These are phyloP conservation scores for Himalopsyche kuldschensis DNA, from an alignment of 2,888 invertebrate species.

Conservation along the genomic window DNA sequence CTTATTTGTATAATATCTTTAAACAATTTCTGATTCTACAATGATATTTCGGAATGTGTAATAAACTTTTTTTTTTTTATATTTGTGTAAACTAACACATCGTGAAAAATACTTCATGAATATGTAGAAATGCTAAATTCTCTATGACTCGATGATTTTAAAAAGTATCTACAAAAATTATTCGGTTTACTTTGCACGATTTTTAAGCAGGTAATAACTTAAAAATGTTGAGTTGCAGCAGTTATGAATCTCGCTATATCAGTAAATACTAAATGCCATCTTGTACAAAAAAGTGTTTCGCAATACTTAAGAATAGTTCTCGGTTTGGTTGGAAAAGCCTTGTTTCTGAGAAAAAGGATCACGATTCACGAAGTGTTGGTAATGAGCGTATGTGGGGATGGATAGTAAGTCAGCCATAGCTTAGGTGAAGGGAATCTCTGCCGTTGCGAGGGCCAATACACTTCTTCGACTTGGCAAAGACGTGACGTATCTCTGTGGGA, in stretches of 20 bases:
- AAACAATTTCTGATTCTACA: too few relatives aligned
- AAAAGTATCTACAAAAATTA: not conserved
- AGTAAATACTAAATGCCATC: not conserved
- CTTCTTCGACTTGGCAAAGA: slow-evolving; percentile 4
- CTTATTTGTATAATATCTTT: too few relatives aligned
- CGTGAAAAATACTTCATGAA: too few relatives aligned
- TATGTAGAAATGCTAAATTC: not conserved
- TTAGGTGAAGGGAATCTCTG: not conserved
- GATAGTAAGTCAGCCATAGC: not conserved
- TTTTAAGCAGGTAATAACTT: not conserved
- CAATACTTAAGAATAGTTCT: not conserved
- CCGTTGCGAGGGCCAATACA: not conserved
- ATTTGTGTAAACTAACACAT: too few relatives aligned
- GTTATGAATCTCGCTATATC: not conserved
- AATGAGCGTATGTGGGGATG: not conserved
- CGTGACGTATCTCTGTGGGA: slow-evolving; percentile 35
- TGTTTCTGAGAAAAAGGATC: not conserved
- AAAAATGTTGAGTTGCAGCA: not conserved
- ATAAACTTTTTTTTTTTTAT: too few relatives aligned
- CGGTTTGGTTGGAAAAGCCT: not conserved
- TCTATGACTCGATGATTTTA: not conserved
- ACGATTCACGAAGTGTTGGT: slow-evolving; percentile 19
- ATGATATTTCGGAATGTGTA: too few relatives aligned
- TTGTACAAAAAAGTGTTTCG: not conserved
- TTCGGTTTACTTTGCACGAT: not conserved